Conservation (phyloP, 2,113 vertebrate genomes). For the Malurus cyaneus region DNA sequence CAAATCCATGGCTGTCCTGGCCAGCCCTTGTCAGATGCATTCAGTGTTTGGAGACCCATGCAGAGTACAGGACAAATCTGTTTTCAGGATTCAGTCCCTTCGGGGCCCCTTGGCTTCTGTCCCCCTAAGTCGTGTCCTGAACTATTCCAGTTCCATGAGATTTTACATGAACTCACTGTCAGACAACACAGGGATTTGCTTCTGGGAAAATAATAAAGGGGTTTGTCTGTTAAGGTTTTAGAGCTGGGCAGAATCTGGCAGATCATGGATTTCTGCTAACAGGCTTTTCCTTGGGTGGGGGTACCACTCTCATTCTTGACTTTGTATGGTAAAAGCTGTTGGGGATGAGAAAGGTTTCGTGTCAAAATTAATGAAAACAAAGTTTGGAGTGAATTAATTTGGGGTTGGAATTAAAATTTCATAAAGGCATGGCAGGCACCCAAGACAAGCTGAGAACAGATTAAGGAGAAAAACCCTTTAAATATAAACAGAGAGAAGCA, state of each 20-base stretch:
- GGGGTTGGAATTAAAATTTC: conserved; percentile 29
- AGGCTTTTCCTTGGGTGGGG: neutral
- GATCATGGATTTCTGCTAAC: neutral
- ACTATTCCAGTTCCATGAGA: neutral
- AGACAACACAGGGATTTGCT: neutral
- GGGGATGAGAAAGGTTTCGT: neutral
- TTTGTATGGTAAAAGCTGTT: conserved; percentile 10
- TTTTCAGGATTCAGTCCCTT: neutral
- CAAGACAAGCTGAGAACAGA: conserved; percentile 34
- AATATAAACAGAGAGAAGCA: conserved; percentile 37
- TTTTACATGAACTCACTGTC: neutral
- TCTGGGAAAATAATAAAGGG: neutral
- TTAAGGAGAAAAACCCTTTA: neutral
- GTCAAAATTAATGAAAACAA: conserved; percentile 13
- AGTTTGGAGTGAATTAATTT: conserved; percentile 30
- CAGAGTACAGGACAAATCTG: neutral
- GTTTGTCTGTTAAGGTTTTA: neutral
- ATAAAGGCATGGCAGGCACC: conserved; percentile 9
- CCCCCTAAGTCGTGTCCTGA: neutral
- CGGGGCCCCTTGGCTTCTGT: neutral
- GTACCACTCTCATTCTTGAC: neutral
- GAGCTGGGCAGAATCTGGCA: neutral
- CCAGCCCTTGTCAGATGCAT: conserved; percentile 25
- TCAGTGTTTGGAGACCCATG: neutral
- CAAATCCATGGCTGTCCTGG: neutral